Percentiles rank a stretch among this genome's conserved stretches.
These are phyloP conservation scores for Poeciliopsis gracilis DNA, from an alignment of 2,797 vertebrate species.

Conservation along the genomic window DNA sequence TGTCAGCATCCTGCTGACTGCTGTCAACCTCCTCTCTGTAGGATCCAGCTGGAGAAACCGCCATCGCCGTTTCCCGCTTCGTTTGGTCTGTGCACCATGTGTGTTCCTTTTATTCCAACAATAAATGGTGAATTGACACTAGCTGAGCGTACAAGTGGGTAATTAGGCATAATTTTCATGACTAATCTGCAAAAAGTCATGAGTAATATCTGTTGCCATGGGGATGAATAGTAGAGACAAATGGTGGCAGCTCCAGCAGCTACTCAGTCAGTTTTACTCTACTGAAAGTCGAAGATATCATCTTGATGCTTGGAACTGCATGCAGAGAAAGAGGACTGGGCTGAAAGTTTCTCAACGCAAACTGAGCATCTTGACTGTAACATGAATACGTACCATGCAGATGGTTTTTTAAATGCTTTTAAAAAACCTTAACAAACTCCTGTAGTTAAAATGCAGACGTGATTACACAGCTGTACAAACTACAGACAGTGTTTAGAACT, in stretches of 20 bases:
- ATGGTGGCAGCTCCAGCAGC: constrained; percentile 7
- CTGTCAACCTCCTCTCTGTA: neutral
- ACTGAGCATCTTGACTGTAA: neutral
- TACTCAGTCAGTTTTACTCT: neutral
- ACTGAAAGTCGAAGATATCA: neutral
- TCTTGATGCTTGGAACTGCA: neutral
- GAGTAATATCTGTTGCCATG: constrained; percentile 32
- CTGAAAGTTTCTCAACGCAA: neutral
- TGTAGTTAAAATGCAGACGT: neutral
- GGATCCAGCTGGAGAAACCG: neutral
- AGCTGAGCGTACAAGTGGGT: constrained; percentile 15
- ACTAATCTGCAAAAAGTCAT: constrained; percentile 28
- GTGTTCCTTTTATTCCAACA: constrained; percentile 8
- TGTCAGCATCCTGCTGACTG: neutral
- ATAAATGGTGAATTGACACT: constrained; percentile 3
- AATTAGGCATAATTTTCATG: constrained; percentile 45
- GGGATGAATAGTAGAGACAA: constrained; percentile 14
- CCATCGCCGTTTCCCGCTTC: neutral
- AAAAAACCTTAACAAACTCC: neutral
- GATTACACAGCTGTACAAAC: neutral
- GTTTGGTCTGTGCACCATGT: neutral
- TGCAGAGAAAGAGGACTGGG: neutral
- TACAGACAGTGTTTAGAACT: neutral
- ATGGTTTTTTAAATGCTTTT: neutral
- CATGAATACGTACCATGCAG: neutral